Conservation (phyloP, 1,140 invertebrate genomes). For the Meloidogyne exigua region DNA sequence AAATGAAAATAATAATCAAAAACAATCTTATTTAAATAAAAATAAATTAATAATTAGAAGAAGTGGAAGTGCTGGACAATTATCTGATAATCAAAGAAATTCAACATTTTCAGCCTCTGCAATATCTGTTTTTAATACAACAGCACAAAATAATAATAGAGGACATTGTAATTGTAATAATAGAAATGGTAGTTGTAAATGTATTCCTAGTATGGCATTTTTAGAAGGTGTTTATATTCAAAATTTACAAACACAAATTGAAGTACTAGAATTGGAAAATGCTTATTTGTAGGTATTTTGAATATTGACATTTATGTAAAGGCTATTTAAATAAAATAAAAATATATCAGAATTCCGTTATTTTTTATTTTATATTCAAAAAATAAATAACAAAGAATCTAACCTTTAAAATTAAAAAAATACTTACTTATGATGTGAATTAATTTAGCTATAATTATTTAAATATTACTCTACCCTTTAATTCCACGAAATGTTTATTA, state of each 20-base stretch:
- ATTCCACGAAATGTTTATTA: no score
- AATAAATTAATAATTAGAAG: background rate
- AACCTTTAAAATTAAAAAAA: no score
- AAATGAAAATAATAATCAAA: background rate
- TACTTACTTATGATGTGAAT: no score
- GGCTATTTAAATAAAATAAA: no score
- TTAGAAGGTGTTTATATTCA: constrained; percentile 50
- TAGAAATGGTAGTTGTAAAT: constrained; percentile 34
- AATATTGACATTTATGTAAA: no score
- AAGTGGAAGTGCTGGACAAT: constrained; percentile 4
- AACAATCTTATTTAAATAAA: constrained; percentile 3
- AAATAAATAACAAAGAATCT: no score
- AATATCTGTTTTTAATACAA: background rate
- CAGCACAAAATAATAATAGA: background rate
- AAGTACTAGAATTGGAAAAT: constrained; percentile 51
- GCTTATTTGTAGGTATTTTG: constrained; percentile 42
- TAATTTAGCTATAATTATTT: no score
- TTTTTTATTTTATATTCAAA: no score
- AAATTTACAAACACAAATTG: constrained; percentile 48
- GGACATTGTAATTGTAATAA: constrained; percentile 2
- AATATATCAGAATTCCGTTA: no score
- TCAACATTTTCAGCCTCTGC: background rate
- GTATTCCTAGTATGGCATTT: constrained; percentile 46
- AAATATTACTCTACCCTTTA: no score
- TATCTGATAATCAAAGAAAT: background rate